A percentile compares a stretch with the other conserved stretches of the same genome.
These are phyloP conservation scores for Oncorhynchus keta DNA, from an alignment of 2,113 vertebrate species.

Conservation along the genomic window DNA sequence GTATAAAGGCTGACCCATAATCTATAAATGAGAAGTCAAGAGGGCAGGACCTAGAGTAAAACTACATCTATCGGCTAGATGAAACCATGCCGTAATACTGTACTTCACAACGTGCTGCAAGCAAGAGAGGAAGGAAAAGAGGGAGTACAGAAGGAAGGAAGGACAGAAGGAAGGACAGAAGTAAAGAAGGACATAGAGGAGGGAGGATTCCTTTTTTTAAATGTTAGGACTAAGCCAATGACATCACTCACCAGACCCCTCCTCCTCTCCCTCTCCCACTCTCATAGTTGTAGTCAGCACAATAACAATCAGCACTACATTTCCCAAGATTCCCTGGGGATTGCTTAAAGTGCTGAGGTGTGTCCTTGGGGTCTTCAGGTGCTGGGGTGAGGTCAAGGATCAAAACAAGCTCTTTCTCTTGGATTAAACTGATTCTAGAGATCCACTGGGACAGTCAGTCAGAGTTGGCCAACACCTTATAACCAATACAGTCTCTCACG, in stretches of 20 bases:
- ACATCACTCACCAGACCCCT: not conserved
- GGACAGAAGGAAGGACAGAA: not conserved
- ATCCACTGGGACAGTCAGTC: conserved; percentile 27
- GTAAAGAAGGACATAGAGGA: not conserved
- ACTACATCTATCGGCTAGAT: not conserved
- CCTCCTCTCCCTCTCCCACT: not conserved
- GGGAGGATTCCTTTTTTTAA: not conserved
- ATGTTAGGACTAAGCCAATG: not conserved
- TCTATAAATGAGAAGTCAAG: not conserved
- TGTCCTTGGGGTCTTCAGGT: conserved; percentile 12
- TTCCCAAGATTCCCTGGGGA: not conserved
- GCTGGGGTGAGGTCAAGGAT: not conserved
- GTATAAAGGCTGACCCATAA: not conserved
- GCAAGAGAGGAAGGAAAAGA: not conserved
- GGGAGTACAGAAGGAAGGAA: not conserved
- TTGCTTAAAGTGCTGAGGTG: conserved; percentile 2
- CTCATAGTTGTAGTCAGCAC: not conserved
- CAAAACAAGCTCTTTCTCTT: conserved; percentile 1
- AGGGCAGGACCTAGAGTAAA: not conserved
- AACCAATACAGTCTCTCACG: conserved; percentile 13
- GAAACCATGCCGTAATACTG: not conserved
- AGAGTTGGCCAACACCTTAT: conserved; percentile 20
- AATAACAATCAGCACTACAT: not conserved
- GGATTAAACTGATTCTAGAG: conserved; percentile 24
- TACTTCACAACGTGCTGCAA: not conserved